phyloP scores from a whole-genome alignment of 2,888 invertebrate species.

The Athalia circularis region DNA sequence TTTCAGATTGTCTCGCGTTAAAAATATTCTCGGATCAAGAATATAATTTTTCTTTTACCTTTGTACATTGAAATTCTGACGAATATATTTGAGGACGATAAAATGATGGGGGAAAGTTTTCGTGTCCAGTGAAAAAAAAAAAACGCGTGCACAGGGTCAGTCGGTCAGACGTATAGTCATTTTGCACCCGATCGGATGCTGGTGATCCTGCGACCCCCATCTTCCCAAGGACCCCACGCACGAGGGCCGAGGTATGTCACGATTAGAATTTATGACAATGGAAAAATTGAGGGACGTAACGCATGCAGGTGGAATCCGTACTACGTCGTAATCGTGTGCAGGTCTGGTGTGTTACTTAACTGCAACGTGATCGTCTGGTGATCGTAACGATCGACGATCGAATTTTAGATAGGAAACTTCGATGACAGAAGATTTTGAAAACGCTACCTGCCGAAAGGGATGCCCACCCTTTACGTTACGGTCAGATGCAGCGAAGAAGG shows the following conservation, averaged over 20 bases:
- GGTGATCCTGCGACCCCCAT: conserved; percentile 59
- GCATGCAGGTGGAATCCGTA: conserved; percentile 45
- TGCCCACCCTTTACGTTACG: conserved; percentile 55
- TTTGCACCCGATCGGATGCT: conserved; percentile 3
- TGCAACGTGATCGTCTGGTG: conserved; percentile 47
- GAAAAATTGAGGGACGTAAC: conserved; percentile 30
- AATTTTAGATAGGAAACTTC: conserved; percentile 42
- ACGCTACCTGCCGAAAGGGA: conserved; percentile 64
- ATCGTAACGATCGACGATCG: conserved; percentile 42
- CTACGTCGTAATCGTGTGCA: background rate
- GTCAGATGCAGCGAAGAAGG: conserved; percentile 49
- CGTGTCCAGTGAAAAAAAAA: conserved; percentile 15
- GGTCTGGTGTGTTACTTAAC: conserved; percentile 36
- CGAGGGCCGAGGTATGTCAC: conserved; percentile 64
- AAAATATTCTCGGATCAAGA: too few relatives aligned
- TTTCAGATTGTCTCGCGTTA: too few relatives aligned
- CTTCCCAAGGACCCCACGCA: conserved; percentile 67
- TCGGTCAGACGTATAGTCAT: conserved; percentile 5
- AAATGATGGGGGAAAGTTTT: too few relatives aligned
- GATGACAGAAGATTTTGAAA: conserved; percentile 63
- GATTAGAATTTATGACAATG: conserved; percentile 59
- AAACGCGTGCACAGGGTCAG: background rate
- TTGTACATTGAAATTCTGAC: too few relatives aligned
- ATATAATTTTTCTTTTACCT: too few relatives aligned
- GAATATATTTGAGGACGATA: background rate